phyloP scores from a whole-genome alignment of 2,888 invertebrate genomes.

The Hypercompe scribonia region DNA sequence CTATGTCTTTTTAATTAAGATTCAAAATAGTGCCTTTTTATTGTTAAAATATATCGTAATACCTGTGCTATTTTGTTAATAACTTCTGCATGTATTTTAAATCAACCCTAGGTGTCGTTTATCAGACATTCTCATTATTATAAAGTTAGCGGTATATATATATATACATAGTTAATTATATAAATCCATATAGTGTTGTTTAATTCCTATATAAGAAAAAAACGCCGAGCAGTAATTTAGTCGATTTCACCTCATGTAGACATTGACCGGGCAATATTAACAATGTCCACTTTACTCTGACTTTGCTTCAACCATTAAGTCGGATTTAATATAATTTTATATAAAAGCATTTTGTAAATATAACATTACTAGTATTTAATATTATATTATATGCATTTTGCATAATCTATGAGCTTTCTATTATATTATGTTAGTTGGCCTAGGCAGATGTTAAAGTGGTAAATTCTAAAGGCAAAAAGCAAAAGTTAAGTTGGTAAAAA shows the following conservation, averaged over 20 bases:
- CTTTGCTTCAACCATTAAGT: too few relatives aligned
- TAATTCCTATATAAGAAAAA: constrained; percentile 7
- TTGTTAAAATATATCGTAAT: constrained; percentile 63
- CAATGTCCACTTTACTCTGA: constrained; percentile 3
- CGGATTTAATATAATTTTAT: constrained; percentile 24
- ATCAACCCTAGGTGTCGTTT: constrained; percentile 29
- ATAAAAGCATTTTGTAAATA: constrained; percentile 48
- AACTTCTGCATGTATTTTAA: constrained; percentile 39
- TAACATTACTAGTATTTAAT: constrained; percentile 48
- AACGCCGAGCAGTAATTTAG: neutral
- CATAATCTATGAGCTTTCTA: constrained; percentile 65
- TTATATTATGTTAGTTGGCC: constrained; percentile 50
- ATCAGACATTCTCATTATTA: constrained; percentile 31
- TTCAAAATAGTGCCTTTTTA: constrained; percentile 78
- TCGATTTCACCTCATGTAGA: neutral
- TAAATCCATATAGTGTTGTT: constrained; percentile 20
- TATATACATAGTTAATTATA: constrained; percentile 28
- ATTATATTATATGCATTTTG: constrained; percentile 62
- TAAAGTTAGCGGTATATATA: constrained; percentile 29
- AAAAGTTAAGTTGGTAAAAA: too few relatives aligned
- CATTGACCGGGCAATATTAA: constrained; percentile 14
- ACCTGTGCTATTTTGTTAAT: constrained; percentile 51
- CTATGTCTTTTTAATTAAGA: constrained; percentile 63
- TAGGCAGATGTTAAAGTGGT: constrained; percentile 29
- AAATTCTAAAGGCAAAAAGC: too few relatives aligned